A percentile compares a stretch with the other conserved stretches of the same genome.
Evolutionary conservation across 2,797 vertebrate genomes (phyloP).

Genomic region (Hozukius guyotensis): DNA sequence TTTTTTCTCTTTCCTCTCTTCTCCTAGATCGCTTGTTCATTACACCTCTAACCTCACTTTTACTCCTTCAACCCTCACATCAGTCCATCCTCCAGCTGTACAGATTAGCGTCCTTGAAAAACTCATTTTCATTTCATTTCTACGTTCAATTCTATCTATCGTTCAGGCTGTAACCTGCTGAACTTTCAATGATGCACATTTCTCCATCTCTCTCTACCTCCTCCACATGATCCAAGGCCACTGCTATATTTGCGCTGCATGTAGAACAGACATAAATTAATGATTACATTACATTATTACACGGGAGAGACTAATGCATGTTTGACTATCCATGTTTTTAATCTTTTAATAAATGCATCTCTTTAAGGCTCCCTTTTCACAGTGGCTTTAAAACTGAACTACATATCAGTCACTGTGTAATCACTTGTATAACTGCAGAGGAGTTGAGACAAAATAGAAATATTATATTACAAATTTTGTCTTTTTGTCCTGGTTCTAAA

Average conservation of each 20-base stretch:
- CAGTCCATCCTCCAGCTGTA: constrained; percentile 12
- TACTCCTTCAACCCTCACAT: neutral
- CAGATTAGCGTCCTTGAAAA: constrained; percentile 52
- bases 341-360: constrained; percentile 24
- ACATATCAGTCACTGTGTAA: neutral
- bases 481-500: neutral
- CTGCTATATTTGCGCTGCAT: constrained; percentile 39
- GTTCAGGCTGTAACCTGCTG: constrained; percentile 34
- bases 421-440: neutral
- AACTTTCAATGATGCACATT: constrained; percentile 25
- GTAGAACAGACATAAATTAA: constrained; percentile 58
- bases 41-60: constrained; percentile 50
- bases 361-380: constrained; percentile 3
- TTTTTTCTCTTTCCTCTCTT: constrained; percentile 9
- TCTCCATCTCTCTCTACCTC: constrained; percentile 1
- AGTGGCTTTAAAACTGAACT: neutral
- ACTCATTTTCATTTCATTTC: constrained; percentile 41
- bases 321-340: constrained; percentile 26
- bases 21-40: constrained; percentile 35
- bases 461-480: neutral
- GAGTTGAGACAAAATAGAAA: neutral
- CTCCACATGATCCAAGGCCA: constrained; percentile 27
- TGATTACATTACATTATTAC: constrained; percentile 63
- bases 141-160: constrained; percentile 18
- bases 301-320: constrained; percentile 18